Conservation (phyloP, 2,888 invertebrate species). For the Scaptomyza flava region DNA sequence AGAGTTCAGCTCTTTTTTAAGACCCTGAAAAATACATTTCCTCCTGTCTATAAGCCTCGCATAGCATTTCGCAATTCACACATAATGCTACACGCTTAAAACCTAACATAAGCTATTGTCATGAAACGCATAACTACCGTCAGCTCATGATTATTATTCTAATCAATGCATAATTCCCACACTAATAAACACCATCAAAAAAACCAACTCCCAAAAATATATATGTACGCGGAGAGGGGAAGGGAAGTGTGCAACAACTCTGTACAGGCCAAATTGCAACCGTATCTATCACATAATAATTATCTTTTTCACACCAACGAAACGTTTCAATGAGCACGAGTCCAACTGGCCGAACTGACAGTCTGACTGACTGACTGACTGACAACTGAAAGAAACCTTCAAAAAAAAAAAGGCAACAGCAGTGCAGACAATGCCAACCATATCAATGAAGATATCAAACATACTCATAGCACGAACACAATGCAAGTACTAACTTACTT, state of each 20-base stretch:
- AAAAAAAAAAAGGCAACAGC: constrained; percentile 58
- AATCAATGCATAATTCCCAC: constrained; percentile 71
- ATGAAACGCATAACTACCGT: constrained; percentile 67
- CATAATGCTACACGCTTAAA: constrained; percentile 47
- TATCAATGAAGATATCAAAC: constrained; percentile 71
- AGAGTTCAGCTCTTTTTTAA: neutral
- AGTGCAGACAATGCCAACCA: constrained; percentile 68
- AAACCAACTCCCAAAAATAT: constrained; percentile 33
- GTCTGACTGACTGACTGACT: constrained; percentile 38
- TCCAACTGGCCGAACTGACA: constrained; percentile 31
- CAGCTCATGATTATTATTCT: constrained; percentile 72
- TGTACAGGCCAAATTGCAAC: constrained; percentile 27
- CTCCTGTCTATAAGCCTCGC: constrained; percentile 21
- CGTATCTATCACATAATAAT: constrained; percentile 48
- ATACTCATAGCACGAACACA: constrained; percentile 39
- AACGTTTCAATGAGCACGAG: constrained; percentile 59
- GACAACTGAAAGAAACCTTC: constrained; percentile 68
- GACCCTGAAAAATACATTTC: constrained; percentile 24
- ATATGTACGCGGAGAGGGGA: neutral
- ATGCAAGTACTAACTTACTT: constrained; percentile 32
- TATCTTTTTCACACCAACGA: constrained; percentile 62
- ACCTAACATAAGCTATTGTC: constrained; percentile 50
- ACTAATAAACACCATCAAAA: constrained; percentile 58
- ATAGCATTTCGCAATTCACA: constrained; percentile 46
- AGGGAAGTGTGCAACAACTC: neutral